Conservation (phyloP, 2,113 vertebrate genomes). For the Zapornia atra region DNA sequence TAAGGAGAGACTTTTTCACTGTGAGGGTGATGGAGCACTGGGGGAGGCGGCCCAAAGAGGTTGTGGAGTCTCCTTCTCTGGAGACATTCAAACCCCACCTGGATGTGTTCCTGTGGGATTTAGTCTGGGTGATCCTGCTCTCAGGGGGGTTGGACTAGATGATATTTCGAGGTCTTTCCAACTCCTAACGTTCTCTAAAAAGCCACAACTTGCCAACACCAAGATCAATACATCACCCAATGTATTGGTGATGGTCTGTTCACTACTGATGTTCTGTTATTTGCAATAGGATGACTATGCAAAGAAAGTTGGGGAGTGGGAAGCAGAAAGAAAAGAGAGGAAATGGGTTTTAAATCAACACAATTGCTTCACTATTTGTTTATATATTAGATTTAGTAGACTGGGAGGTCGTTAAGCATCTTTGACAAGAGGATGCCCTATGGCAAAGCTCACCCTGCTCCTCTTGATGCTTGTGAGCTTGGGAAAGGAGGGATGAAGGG, state of each 20-base stretch:
- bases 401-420: background rate
- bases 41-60: no score
- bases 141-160: no score
- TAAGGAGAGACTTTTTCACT: no score
- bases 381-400: slow-evolving; percentile 20
- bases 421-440: background rate
- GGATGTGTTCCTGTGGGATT: no score
- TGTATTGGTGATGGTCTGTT: background rate
- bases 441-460: background rate
- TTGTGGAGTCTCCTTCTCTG: no score
- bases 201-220: background rate
- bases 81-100: no score
- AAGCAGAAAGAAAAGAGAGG: background rate
- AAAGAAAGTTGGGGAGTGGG: background rate
- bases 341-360: slow-evolving; percentile 21
- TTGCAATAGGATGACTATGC: background rate
- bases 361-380: background rate
- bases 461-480: background rate
- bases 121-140: no score
- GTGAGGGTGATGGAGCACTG: no score
- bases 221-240: background rate
- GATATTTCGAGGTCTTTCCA: no score
- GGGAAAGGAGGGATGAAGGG: background rate
- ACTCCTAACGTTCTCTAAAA: background rate
- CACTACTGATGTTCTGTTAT: accelerated